Conservation (phyloP, 2,113 vertebrate species). For the Bungarus multicinctus region DNA sequence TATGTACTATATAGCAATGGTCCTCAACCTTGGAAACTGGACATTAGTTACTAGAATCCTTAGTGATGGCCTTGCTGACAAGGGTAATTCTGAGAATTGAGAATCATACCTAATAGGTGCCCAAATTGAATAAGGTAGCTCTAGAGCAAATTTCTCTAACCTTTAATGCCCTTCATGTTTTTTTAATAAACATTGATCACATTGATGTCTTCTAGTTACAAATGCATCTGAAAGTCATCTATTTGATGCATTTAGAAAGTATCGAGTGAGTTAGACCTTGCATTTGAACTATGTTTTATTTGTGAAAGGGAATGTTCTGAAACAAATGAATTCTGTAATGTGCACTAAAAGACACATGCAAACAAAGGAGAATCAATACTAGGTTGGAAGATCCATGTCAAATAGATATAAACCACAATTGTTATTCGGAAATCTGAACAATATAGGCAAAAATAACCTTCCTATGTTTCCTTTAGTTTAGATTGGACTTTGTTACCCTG, state of each 20-base stretch:
- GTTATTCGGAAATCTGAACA: neutral
- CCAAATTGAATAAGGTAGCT: neutral
- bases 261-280: neutral
- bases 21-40: neutral
- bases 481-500: neutral
- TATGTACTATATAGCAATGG: neutral
- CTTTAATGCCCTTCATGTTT: neutral
- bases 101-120: neutral
- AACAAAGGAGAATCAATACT: neutral
- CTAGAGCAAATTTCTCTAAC: neutral
- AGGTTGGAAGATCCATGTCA: neutral
- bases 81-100: neutral
- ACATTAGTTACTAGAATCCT: neutral
- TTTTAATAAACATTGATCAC: neutral
- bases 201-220: neutral
- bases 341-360: neutral
- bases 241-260: neutral
- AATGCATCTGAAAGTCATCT: neutral
- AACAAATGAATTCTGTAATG: neutral
- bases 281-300: neutral
- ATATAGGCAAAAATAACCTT: neutral
- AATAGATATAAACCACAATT: neutral
- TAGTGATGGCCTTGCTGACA: neutral
- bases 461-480: neutral
- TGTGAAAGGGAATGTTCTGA: neutral